phyloP scores from a whole-genome alignment of 2,797 vertebrate species.

The Brachymystax lenok region DNA sequence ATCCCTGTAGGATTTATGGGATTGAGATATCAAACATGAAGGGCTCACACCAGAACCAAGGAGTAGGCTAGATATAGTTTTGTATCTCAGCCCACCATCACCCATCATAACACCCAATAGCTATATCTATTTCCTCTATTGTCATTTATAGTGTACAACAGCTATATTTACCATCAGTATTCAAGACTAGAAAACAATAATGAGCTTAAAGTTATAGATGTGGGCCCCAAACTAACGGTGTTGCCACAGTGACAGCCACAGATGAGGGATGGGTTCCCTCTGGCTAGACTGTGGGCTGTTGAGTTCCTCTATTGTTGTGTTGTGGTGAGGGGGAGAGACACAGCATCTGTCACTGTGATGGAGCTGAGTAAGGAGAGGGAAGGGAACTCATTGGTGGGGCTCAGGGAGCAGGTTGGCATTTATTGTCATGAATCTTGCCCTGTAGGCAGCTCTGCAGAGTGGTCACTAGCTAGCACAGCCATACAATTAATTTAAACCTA shows the following conservation, averaged over 20 bases:
- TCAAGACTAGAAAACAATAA: slow-evolving; percentile 6
- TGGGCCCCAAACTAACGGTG: slow-evolving; percentile 37
- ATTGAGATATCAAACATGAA: not conserved
- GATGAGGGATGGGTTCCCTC: slow-evolving; percentile 60
- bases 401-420: not conserved
- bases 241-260: slow-evolving; percentile 55
- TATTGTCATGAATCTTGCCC: too few relatives aligned
- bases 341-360: slow-evolving; percentile 59
- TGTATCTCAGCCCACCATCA: not conserved
- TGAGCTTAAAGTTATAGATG: slow-evolving; percentile 15
- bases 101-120: not conserved
- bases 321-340: slow-evolving; percentile 60
- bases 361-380: slow-evolving; percentile 44
- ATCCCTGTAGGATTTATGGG: slow-evolving; percentile 9
- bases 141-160: slow-evolving; percentile 12
- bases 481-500: too few relatives aligned
- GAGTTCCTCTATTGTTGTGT: slow-evolving; percentile 56
- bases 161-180: slow-evolving; percentile 9
- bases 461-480: too few relatives aligned
- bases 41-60: not conserved
- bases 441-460: too few relatives aligned
- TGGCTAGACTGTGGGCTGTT: slow-evolving; percentile 60
- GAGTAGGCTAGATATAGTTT: not conserved
- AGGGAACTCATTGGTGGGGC: not conserved
- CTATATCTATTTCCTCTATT: slow-evolving; percentile 22